Percentiles rank a stretch among this genome's conserved stretches.
These are phyloP conservation scores for Drosophila maculinotata DNA, from an alignment of 2,888 invertebrate genomes.

Conservation along the genomic window DNA sequence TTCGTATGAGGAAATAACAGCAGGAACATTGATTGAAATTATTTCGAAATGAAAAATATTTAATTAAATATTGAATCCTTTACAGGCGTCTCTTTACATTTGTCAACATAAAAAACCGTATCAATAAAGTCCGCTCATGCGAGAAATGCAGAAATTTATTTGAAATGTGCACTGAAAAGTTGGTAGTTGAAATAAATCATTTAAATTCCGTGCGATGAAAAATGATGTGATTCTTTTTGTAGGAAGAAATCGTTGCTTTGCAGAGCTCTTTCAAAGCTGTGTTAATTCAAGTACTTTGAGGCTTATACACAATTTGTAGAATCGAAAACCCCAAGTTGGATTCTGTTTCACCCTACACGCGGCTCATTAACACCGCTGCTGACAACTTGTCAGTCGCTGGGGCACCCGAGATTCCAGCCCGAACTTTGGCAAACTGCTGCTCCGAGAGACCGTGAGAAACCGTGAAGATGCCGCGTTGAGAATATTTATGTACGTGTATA, in stretches of 20 bases:
- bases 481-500: constrained; percentile 5
- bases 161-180: too few relatives aligned
- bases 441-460: constrained; percentile 60
- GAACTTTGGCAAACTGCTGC: constrained; percentile 35
- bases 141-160: too few relatives aligned
- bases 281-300: constrained; percentile 10
- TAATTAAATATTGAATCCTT: too few relatives aligned
- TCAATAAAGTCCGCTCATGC: too few relatives aligned
- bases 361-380: constrained; percentile 62
- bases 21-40: too few relatives aligned
- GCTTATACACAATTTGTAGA: constrained; percentile 2
- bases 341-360: constrained; percentile 22
- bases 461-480: constrained; percentile 1
- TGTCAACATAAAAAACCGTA: too few relatives aligned
- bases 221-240: too few relatives aligned
- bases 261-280: not conserved
- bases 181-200: too few relatives aligned
- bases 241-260: not conserved
- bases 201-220: too few relatives aligned
- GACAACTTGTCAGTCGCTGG: constrained; percentile 58
- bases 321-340: constrained; percentile 9
- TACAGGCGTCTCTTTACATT: too few relatives aligned
- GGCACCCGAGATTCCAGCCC: constrained; percentile 10
- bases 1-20: too few relatives aligned
- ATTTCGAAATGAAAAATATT: too few relatives aligned